Evolutionary conservation across 2,113 vertebrate genomes (phyloP), one percentile per base, ranked within the genome.

Genomic region (Pachyramphus minor): DNA sequence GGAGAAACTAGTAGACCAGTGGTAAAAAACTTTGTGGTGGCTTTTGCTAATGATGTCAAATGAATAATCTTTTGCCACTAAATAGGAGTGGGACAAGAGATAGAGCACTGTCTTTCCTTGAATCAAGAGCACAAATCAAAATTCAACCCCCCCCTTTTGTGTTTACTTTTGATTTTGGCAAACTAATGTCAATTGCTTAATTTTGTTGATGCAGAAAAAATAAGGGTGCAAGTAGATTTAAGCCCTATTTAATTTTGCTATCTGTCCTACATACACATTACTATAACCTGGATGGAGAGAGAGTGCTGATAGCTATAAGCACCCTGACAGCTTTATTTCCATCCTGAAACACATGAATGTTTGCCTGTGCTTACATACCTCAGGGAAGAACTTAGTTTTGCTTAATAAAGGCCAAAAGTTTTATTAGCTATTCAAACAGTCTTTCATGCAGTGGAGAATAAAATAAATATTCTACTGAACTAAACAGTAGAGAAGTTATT

Each of bases 381-480:
- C 27, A 77, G 53, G 31, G 45, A 84, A 73, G 45, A 90, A 47
- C 76, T 69, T 82, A 30, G 11, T 44, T 71, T 50, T 93, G 56
- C 81, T 87, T 90, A 62, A 59, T 80, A 87, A 91, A 92, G n/a
- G 41, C 49, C 41, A 42, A 37, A 88, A 80, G 20, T 87, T 94
- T 94, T 97, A 92, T 85, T 89, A 87, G 55, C 71, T 91, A n/a
- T 81, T 84, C 59, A 73, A 91, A 76, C 22, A 88, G 64, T 52
- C 50, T 92, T 86, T 69, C 56, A 63, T 90, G 78, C 25, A 83
- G 63, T 91, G 39, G 63, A 58, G 56, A 90, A 83, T 84, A 84
- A 93, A 92, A 93, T 73, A 92, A 95, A 91, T 84, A 80, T 69
- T 90, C 64, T 67, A 84, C 68, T 52, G n/a, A 95, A 47, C 66